These are phyloP conservation scores for Scytalopus superciliaris DNA, from an alignment of 2,113 vertebrate genomes.

Conservation along the genomic window DNA sequence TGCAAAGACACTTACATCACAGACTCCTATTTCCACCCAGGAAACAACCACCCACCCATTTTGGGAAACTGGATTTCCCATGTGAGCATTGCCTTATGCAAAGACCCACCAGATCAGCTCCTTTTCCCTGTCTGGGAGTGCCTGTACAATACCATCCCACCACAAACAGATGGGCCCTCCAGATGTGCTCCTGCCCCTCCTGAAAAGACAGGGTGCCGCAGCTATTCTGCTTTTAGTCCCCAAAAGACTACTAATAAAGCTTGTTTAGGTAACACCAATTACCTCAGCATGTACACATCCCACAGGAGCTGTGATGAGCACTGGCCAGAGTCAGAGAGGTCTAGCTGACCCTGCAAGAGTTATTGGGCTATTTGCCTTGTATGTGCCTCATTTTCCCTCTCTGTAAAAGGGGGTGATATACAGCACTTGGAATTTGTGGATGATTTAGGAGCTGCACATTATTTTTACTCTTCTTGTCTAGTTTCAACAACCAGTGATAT, in stretches of 20 bases:
- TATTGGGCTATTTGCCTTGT: not conserved
- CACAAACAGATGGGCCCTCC: not conserved
- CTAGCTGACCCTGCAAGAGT: not conserved
- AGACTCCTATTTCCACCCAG: not conserved
- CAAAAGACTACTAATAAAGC: not conserved
- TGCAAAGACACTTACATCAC: not conserved
- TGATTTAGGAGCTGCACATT: not conserved
- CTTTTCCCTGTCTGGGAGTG: not conserved
- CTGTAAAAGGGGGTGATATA: not conserved
- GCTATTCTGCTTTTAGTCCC: not conserved
- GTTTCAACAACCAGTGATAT: not conserved
- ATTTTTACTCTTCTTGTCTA: not conserved
- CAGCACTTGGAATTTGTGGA: not conserved
- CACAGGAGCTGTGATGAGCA: not conserved
- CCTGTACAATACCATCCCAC: not conserved
- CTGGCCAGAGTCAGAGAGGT: not conserved
- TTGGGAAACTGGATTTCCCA: not conserved
- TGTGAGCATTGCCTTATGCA: accelerated
- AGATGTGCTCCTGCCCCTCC: not conserved
- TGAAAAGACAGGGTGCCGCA: not conserved
- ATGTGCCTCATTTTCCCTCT: not conserved
- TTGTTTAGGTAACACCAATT: not conserved
- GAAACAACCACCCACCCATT: not conserved
- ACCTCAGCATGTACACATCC: not conserved
- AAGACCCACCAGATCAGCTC: not conserved